Evolutionary conservation across 2,888 invertebrate genomes (phyloP).

Genomic region (Machimus atricapillus): DNA sequence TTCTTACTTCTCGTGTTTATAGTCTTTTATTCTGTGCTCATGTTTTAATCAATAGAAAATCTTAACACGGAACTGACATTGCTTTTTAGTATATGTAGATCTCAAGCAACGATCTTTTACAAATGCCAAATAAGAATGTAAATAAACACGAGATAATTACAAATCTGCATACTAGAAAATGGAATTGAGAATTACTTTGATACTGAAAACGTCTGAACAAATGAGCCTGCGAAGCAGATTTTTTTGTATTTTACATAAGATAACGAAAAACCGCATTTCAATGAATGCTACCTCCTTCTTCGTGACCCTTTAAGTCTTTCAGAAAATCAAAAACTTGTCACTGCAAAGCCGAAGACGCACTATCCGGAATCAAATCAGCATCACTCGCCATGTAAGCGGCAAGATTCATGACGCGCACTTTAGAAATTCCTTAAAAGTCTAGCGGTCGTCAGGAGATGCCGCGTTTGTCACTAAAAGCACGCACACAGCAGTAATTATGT

Average conservation of each 20-base stretch:
- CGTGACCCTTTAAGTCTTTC: background rate
- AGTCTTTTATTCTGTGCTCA: no score
- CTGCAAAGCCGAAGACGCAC: background rate
- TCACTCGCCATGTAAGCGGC: background rate
- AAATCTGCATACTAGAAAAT: background rate
- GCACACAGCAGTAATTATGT: slow-evolving; percentile 11
- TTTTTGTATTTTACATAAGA: background rate
- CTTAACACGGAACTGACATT: no score
- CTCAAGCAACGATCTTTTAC: background rate
- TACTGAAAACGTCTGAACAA: background rate
- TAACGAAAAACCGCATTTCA: background rate
- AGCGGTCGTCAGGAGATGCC: background rate
- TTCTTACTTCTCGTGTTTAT: no score
- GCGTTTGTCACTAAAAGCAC: background rate
- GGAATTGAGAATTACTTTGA: no score
- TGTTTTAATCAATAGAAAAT: no score
- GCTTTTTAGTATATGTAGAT: no score
- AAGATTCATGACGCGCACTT: background rate
- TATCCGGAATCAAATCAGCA: background rate
- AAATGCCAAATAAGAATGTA: background rate
- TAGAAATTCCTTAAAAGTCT: slow-evolving; percentile 9
- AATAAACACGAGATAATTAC: background rate
- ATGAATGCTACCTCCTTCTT: background rate
- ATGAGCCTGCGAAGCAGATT: background rate
- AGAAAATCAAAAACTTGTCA: background rate